A percentile compares a stretch with the other conserved stretches of the same genome.
These are phyloP conservation scores for Tanypteryx hageni DNA, from an alignment of 2,888 invertebrate species.

Conservation along the genomic window DNA sequence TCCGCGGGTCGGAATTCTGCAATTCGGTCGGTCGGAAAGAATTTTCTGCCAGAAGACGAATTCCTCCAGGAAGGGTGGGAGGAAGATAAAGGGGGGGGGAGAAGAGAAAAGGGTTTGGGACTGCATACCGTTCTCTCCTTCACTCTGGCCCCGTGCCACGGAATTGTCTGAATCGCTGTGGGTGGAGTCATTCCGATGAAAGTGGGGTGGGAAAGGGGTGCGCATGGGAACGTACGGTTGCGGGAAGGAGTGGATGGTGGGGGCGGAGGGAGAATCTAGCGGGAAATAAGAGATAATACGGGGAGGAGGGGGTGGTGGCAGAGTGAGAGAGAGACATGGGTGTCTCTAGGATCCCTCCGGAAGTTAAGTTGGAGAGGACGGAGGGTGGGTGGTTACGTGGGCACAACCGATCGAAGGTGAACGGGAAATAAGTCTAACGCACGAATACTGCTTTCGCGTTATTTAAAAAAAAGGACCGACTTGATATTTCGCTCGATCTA, in stretches of 20 bases:
- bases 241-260: neutral
- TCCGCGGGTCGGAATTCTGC: neutral
- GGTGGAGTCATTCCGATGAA: slow-evolving; percentile 1
- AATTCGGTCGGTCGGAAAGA: neutral
- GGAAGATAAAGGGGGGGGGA: too few relatives aligned
- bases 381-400: too few relatives aligned
- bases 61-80: neutral
- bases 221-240: neutral
- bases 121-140: neutral
- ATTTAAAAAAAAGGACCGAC: too few relatives aligned
- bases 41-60: slow-evolving; percentile 6
- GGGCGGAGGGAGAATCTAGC: neutral
- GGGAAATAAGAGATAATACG: slow-evolving; percentile 6
- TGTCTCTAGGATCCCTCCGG: neutral
- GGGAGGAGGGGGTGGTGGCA: neutral
- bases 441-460: too few relatives aligned
- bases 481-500: neutral
- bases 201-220: slow-evolving; percentile 16
- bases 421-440: too few relatives aligned
- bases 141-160: neutral
- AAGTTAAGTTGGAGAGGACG: neutral
- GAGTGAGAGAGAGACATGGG: neutral
- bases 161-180: slow-evolving; percentile 8
- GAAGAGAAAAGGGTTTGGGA: too few relatives aligned
- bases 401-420: too few relatives aligned